phyloP scores from a whole-genome alignment of 2,797 vertebrate species.

The Psittacula derbiana region DNA sequence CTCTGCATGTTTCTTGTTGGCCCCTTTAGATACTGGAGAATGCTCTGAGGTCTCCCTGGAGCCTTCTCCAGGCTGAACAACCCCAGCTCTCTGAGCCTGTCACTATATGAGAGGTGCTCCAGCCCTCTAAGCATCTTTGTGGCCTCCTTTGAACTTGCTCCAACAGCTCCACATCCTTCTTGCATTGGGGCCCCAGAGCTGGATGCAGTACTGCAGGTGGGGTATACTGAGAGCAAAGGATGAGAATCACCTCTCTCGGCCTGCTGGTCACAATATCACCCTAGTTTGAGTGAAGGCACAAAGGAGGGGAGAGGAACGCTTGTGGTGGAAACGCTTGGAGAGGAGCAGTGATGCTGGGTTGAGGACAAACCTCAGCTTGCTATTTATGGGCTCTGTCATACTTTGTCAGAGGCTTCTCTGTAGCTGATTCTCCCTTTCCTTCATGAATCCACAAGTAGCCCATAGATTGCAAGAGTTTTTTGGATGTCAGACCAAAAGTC shows the following conservation, averaged over 20 bases:
- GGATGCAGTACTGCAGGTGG: neutral
- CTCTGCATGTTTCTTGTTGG: neutral
- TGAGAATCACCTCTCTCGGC: neutral
- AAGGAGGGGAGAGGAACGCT: neutral
- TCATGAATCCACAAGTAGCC: neutral
- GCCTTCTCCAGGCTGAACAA: neutral
- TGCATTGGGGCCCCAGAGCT: neutral
- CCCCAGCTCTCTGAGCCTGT: neutral
- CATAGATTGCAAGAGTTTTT: neutral
- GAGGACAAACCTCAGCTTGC: neutral
- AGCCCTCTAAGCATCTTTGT: neutral
- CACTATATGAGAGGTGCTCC: neutral
- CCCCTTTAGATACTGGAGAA: neutral
- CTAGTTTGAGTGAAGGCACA: neutral
- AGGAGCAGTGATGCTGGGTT: accelerated
- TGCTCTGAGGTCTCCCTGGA: neutral
- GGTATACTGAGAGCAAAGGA: neutral
- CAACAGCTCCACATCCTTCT: neutral
- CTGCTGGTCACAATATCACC: neutral
- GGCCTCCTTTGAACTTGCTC: neutral
- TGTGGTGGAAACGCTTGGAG: neutral
- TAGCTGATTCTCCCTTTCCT: neutral
- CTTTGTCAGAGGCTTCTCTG: neutral
- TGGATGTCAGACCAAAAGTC: neutral
- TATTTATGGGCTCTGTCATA: neutral